A percentile compares a stretch with the other conserved stretches of the same genome.
Conservation (phyloP, 1,140 invertebrate genomes). For the Tyrophagus putrescentiae region DNA sequence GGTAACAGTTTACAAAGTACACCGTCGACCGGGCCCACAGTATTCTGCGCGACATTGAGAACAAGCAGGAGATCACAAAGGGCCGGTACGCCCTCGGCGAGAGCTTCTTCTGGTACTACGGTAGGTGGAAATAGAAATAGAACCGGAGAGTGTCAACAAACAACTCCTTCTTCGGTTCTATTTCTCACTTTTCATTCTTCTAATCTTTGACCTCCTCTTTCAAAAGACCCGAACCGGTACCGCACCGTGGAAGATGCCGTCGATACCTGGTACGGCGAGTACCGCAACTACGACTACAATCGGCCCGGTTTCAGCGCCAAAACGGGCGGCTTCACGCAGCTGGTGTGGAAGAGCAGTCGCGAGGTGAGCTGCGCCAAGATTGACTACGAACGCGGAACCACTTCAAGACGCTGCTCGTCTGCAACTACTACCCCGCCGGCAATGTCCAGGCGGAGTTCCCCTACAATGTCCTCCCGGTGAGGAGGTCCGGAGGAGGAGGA, state of each 20-base stretch:
- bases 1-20: constrained; percentile 12
- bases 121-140: not conserved
- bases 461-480: constrained; percentile 10
- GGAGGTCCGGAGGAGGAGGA: not conserved
- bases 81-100: constrained; percentile 1
- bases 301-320: not conserved
- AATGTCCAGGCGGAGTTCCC: constrained; percentile 18
- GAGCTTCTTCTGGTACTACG: constrained; percentile 19
- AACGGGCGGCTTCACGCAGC: constrained; percentile 22
- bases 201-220: not conserved
- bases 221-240: not conserved
- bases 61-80: not conserved
- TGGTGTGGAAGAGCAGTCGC: constrained; percentile 19
- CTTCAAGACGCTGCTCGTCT: constrained; percentile 9
- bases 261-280: constrained; percentile 18
- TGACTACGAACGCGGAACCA: not conserved
- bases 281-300: constrained; percentile 17
- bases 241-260: not conserved
- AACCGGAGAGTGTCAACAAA: not conserved
- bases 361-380: constrained; percentile 11
- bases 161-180: not conserved
- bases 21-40: constrained; percentile 3
- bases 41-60: constrained; percentile 10
- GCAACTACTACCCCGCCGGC: constrained; percentile 16
- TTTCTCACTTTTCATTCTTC: not conserved